phyloP scores from a whole-genome alignment of 2,797 vertebrate species.

The Eremophila alpestris region DNA sequence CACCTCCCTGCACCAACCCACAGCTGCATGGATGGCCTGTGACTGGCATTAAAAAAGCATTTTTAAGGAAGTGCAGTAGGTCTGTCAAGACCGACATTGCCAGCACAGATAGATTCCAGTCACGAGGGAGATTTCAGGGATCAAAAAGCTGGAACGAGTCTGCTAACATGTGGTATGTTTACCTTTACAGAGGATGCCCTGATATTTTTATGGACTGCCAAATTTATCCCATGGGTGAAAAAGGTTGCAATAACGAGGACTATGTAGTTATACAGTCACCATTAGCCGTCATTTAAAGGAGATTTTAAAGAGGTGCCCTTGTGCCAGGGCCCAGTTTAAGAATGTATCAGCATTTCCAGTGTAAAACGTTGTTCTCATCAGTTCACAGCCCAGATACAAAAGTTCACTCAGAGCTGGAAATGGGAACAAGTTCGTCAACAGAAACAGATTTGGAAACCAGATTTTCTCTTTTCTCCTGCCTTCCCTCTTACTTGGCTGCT shows the following conservation, averaged over 20 bases:
- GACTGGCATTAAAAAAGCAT: not conserved
- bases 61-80: not conserved
- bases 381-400: not conserved
- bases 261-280: not conserved
- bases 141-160: not conserved
- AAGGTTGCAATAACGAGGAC: constrained; percentile 12
- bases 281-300: constrained; percentile 13
- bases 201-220: constrained; percentile 48
- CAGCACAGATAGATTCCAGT: not conserved
- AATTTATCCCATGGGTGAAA: constrained; percentile 17
- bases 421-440: not conserved
- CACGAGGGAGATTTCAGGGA: not conserved
- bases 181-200: constrained; percentile 20
- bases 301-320: not conserved
- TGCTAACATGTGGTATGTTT: not conserved
- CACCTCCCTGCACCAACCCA: not conserved
- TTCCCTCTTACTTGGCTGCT: not conserved
- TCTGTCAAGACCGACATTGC: not conserved
- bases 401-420: not conserved
- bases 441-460: not conserved
- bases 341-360: not conserved
- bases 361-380: not conserved
- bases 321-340: not conserved
- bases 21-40: not conserved
- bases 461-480: not conserved